Conservation (phyloP, 23 tunicate genomes). For the Styela clava region DNA sequence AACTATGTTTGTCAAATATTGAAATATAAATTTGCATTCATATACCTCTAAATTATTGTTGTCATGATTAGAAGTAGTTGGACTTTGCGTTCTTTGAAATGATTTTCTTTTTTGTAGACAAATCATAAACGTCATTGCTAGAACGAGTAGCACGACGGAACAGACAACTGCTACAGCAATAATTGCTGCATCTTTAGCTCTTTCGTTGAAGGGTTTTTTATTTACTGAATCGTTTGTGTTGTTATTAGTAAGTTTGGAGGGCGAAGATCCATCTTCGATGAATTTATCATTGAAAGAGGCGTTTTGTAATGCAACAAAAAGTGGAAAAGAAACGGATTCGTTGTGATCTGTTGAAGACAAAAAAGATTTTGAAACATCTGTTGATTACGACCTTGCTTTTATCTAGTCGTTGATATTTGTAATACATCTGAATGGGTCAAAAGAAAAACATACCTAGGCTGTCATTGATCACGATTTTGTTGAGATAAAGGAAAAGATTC, state of each 20-base stretch:
- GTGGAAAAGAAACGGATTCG: too few species aligned
- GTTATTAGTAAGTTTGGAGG: neutral
- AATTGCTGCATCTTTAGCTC: neutral
- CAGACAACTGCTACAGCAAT: neutral
- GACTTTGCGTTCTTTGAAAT: neutral
- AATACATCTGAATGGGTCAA: too few species aligned
- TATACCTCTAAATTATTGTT: neutral
- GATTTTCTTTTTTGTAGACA: neutral
- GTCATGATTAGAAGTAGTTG: neutral
- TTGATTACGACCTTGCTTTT: too few species aligned
- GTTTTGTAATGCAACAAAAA: neutral
- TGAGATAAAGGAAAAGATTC: too few species aligned
- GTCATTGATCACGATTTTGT: too few species aligned
- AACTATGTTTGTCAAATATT: too few species aligned
- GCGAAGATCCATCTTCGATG: neutral
- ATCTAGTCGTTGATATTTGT: too few species aligned
- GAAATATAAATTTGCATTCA: too few species aligned
- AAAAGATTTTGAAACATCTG: too few species aligned
- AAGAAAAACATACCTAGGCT: too few species aligned
- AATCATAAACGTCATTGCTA: neutral
- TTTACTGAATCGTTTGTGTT: neutral
- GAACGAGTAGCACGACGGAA: neutral
- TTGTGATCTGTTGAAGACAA: too few species aligned
- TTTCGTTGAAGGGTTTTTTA: neutral
- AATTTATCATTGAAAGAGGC: neutral